These are phyloP conservation scores for Antedon mediterranea DNA, from an alignment of 53 echinoderm and acorn worm species.

Conservation along the genomic window DNA sequence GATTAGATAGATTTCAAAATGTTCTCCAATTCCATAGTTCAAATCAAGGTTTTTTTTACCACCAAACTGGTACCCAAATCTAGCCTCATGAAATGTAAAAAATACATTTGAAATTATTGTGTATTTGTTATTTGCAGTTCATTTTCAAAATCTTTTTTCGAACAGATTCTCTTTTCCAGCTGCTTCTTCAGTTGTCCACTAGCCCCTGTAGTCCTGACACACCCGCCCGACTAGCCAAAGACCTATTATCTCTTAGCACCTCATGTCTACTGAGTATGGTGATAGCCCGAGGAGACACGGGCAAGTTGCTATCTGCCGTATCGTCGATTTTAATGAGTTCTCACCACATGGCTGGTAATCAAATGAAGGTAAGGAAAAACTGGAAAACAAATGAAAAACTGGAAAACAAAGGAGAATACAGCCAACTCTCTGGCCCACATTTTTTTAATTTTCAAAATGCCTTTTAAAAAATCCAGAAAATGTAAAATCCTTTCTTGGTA, in stretches of 20 bases:
- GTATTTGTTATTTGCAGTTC: too few species aligned
- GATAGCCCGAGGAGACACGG: conserved; percentile 81
- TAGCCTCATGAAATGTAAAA: too few species aligned
- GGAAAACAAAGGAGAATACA: too few species aligned
- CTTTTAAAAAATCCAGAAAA: too few species aligned
- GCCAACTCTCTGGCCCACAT: too few species aligned
- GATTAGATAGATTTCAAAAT: too few species aligned
- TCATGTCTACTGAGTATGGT: conserved; percentile 72
- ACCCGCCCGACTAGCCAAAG: conserved; percentile 13
- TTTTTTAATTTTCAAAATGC: too few species aligned
- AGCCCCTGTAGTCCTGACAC: conserved; percentile 15
- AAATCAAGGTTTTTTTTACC: too few species aligned
- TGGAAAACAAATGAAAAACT: neutral
- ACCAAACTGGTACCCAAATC: too few species aligned
- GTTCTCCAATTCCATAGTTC: too few species aligned
- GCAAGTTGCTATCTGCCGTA: conserved; percentile 71
- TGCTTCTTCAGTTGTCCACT: conserved; percentile 65
- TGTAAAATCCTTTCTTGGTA: too few species aligned
- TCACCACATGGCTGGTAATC: conserved; percentile 22
- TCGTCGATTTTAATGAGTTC: conserved; percentile 66
- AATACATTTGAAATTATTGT: too few species aligned
- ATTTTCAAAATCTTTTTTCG: neutral
- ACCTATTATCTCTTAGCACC: conserved; percentile 55
- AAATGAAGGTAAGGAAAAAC: conserved; percentile 29
- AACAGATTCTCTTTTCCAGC: conserved; percentile 70